Evolutionary conservation across 2,113 vertebrate genomes (phyloP), one percentile per base, ranked within the genome.

Genomic region (Typhlomys cinereus): DNA sequence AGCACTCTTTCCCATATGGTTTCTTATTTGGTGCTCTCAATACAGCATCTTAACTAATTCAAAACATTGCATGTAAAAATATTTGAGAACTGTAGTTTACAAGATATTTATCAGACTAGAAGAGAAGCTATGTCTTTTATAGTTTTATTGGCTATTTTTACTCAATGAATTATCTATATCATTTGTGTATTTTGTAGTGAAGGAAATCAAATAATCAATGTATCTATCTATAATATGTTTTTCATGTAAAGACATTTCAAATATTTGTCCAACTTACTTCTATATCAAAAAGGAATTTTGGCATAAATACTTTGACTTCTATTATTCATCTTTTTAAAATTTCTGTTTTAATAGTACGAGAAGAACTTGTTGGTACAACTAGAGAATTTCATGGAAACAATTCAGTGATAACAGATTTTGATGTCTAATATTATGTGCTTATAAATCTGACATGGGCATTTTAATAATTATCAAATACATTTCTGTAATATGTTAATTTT

Each of bases 361-460:
- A n/a, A 76, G 39, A 81, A 92, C 25, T 50, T 41, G 8, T 54
- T 31, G 5, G 80, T 76, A 48, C 10, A 84, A 29, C 34, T 73
- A 64, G 17, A 52, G 5, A 85, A 88, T 76, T 52, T 70, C 41
- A 76, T 64, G 7, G 5, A 61, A 21, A 61, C 9, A 7, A 86
- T 21, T 79, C 82, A 70, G 14, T 50, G 4, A 74, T 31, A 81
- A 39, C 1, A 17, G 46, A 27, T 23, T 64, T 82, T 82, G 13
- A 34, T 87, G 44, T 88, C 50, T 75, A 85, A 71, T 73, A 44
- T 73, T 66, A 50, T n/a, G 88, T 46, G 70, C 23, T 79, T 92
- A 74, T 36, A 15, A 48, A 81, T 46, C 34, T 21, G 23, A 66
- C 36, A 15, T 46, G 39, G 31, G 0, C 39, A 52, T 48, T 85